A percentile compares a stretch with the other conserved stretches of the same genome.
Evolutionary conservation across 2,797 vertebrate species (phyloP).

Genomic region (Choloepus didactylus): DNA sequence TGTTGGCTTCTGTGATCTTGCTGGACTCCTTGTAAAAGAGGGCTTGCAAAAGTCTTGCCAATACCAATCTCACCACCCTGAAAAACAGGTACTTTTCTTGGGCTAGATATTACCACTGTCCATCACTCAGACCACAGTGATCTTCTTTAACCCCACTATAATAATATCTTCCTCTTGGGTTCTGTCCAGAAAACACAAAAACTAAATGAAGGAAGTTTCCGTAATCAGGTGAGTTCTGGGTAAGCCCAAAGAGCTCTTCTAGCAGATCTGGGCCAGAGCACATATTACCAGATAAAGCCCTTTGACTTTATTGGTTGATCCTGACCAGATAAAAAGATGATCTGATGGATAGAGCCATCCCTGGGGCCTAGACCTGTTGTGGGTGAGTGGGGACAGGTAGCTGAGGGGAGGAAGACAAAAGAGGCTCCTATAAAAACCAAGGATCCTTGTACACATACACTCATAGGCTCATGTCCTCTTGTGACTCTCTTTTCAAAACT

Average conservation of each 20-base stretch:
- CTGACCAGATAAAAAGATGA: neutral
- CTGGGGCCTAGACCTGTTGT: neutral
- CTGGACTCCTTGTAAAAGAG: slow-evolving; percentile 16
- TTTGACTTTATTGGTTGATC: slow-evolving; percentile 4
- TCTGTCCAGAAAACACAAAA: slow-evolving; percentile 54
- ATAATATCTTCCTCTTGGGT: slow-evolving; percentile 9
- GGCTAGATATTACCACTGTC: neutral
- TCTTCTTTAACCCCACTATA: neutral
- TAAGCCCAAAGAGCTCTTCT: slow-evolving; percentile 18
- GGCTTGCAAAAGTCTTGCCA: neutral
- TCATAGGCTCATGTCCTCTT: neutral
- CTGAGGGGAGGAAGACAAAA: neutral
- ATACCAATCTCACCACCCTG: neutral
- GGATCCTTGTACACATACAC: neutral
- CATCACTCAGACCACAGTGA: neutral
- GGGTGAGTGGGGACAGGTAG: neutral
- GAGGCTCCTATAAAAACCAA: neutral
- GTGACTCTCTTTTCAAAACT: slow-evolving; percentile 17
- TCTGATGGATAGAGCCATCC: neutral
- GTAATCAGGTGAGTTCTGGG: neutral
- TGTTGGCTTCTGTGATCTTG: slow-evolving; percentile 53
- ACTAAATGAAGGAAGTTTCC: neutral
- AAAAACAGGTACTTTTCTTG: slow-evolving; percentile 6
- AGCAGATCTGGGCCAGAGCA: slow-evolving; percentile 13
- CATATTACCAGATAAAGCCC: neutral